Base-by-base conservation (phyloP, 2,888 invertebrate genomes). In the Entomobrya multifasciata region DNA sequence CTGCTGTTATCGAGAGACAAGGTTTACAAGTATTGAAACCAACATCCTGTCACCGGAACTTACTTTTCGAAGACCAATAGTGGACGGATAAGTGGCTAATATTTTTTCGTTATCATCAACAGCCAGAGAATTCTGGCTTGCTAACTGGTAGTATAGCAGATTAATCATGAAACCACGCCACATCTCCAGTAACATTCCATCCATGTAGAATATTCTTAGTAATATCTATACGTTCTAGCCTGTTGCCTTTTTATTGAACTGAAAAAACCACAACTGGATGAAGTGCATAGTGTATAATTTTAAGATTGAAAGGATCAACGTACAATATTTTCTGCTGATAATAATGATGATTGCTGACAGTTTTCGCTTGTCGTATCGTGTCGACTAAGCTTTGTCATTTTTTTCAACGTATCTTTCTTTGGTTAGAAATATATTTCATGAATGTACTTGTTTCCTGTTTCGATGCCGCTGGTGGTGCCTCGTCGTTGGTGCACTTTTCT, bases 41-140 rank as follows among this genome's bases (percentile, higher is more conserved):
- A 86, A 74, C 86, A 86, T 80, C 80, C 86, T 86, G 86, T 80
- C 86, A 80, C 86, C 86, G 86, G 86, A 86, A 86, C 86, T 86
- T 65, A 74, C 80, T 86, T 85, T 74, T 70, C 80, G 79, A 49
- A 80, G 79, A 80, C 79, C 80, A 86, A 79, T 86, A 74, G 79
- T 78, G 57, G 78, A 74, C 74, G 86, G 72, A 86, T 78, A 86
- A 86, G 86, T 86, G 60, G 86, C 79, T 65, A 86, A 86, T 86
- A 86, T 86, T 86, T 85, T 83, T 86, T 67, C 74, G 60, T 86
- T 86, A 86, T 86, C 86, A 80, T 62, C 49, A 74, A 17, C 74
- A 80, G 20, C 86, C 86, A 80, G 65, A 65, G 22, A n/a, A n/a
- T n/a, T n/a, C n/a, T n/a, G n/a, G n/a, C n/a, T n/a, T n/a, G n/a